These are phyloP conservation scores for Phortica magna DNA, from an alignment of 2,888 invertebrate genomes.

Conservation along the genomic window DNA sequence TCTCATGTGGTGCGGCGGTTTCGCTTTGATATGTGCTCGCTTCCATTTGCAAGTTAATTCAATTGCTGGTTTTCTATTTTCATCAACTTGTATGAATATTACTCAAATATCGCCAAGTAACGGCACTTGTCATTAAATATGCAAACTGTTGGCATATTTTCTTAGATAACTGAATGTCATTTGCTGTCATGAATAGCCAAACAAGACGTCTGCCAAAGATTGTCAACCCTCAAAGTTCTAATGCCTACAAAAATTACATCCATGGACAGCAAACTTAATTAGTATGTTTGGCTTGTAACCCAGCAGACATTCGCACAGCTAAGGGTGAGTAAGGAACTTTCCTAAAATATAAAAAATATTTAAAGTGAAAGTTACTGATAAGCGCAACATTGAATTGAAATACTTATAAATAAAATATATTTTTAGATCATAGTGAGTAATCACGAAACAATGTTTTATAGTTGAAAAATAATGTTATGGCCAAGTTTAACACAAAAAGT, in stretches of 20 bases:
- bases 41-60: constrained; percentile 23
- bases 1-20: not conserved
- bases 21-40: not conserved
- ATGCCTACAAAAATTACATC: not conserved
- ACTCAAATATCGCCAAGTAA: not conserved
- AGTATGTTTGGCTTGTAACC: not conserved
- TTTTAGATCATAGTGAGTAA: no score
- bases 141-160: constrained; percentile 9
- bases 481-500: no score
- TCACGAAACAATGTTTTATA: no score
- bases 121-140: not conserved
- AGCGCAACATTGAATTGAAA: no score
- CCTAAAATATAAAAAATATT: no score
- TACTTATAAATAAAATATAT: no score
- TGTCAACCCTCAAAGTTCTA: not conserved
- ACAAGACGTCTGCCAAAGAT: not conserved
- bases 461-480: no score
- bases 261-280: not conserved
- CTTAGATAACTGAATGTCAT: not conserved
- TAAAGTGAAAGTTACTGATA: no score
- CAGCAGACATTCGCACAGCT: not conserved
- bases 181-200: constrained; percentile 24
- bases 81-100: not conserved
- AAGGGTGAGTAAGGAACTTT: not conserved
- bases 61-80: constrained; percentile 13